Percentiles rank a stretch among this genome's conserved stretches.
phyloP scores from a whole-genome alignment of 1,140 invertebrate species.

The Drosophila ironensis region DNA sequence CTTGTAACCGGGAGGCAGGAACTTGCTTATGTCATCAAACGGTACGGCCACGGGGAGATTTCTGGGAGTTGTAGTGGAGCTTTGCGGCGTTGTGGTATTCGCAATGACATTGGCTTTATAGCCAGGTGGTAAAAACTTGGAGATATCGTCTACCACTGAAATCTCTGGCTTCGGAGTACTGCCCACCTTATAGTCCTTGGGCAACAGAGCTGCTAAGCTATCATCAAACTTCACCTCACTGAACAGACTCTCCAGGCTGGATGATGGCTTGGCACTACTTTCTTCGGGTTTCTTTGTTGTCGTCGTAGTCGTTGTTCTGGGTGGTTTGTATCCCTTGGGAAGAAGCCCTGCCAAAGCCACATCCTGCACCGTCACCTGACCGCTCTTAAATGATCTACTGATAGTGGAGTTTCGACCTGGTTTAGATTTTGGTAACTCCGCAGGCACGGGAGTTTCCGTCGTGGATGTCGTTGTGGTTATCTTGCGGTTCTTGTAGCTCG shows the following conservation, averaged over 20 bases:
- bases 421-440: conserved; percentile 34
- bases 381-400: conserved; percentile 76
- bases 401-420: conserved; percentile 77
- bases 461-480: conserved; percentile 83
- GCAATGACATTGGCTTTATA: no score
- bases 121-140: conserved; percentile 85
- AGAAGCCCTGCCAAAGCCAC: conserved; percentile 83
- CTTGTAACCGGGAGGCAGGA: conserved; percentile 86
- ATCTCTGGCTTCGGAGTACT: conserved; percentile 60
- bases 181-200: conserved; percentile 85
- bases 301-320: conserved; percentile 82
- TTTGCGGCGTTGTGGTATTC: background rate
- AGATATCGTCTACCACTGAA: conserved; percentile 82
- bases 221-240: conserved; percentile 73
- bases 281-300: conserved; percentile 38
- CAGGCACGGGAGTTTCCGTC: conserved; percentile 44
- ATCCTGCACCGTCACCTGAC: conserved; percentile 59
- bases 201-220: conserved; percentile 83
- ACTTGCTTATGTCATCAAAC: conserved; percentile 84
- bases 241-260: conserved; percentile 57
- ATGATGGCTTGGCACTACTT: conserved; percentile 19
- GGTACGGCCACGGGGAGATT: conserved; percentile 25
- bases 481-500: conserved; percentile 83
- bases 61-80: conserved; percentile 6
- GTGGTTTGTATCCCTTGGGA: conserved; percentile 85